A percentile compares a stretch with the other conserved stretches of the same genome.
Evolutionary conservation across 2,888 invertebrate genomes (phyloP).

Genomic region (Acrobasis consociella): DNA sequence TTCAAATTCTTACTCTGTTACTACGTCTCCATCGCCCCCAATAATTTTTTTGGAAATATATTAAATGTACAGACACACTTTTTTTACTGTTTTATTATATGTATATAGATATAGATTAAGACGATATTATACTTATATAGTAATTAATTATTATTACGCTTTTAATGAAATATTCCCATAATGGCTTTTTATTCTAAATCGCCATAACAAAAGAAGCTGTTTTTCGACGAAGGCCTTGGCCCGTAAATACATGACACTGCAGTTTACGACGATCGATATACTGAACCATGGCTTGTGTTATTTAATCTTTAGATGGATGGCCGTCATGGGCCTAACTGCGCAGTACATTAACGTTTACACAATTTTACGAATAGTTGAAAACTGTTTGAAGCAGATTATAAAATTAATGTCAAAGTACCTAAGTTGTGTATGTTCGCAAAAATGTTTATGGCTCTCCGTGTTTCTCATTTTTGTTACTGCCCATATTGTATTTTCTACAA

Average conservation of each 20-base stretch:
- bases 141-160: not conserved
- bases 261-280: conserved; percentile 40
- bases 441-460: too few species aligned
- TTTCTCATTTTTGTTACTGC: too few species aligned
- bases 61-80: too few species aligned
- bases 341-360: too few species aligned
- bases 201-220: conserved; percentile 1
- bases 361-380: too few species aligned
- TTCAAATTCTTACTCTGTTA: too few species aligned
- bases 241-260: conserved; percentile 42
- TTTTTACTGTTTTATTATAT: too few species aligned
- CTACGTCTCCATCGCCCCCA: too few species aligned
- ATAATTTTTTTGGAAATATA: too few species aligned
- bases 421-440: conserved; percentile 19
- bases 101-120: too few species aligned
- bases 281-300: not conserved
- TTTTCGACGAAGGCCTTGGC: conserved; percentile 29
- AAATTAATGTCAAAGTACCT: not conserved
- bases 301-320: not conserved
- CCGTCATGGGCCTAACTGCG: not conserved
- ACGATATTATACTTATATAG: too few species aligned
- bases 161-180: not conserved
- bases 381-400: not conserved
- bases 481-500: too few species aligned
- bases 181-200: conserved; percentile 1